A percentile compares a stretch with the other conserved stretches of the same genome.
Evolutionary conservation across 2,888 invertebrate species (phyloP).

Genomic region (Odontocerum albicorne): DNA sequence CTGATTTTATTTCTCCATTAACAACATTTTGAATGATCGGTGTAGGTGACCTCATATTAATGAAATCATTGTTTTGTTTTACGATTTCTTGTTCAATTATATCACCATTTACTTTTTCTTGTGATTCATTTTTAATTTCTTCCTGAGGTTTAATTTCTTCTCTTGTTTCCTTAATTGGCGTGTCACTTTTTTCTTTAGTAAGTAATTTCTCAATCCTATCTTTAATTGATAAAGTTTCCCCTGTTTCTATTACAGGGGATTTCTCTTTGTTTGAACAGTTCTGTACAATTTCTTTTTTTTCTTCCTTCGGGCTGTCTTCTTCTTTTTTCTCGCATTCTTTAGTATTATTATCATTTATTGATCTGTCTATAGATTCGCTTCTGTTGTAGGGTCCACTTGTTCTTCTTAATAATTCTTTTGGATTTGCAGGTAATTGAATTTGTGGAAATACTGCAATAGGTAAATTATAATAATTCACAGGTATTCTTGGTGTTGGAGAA

Average conservation of each 20-base stretch:
- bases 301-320: background rate
- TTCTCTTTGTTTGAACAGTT: slow-evolving; percentile 1
- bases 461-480: slow-evolving; percentile 50
- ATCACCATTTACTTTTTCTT: too few relatives aligned
- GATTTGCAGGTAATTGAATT: slow-evolving; percentile 70
- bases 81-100: too few relatives aligned
- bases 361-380: slow-evolving; percentile 26
- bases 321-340: slow-evolving; percentile 5
- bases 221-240: slow-evolving; percentile 1
- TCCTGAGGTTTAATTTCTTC: too few relatives aligned
- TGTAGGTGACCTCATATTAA: too few relatives aligned
- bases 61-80: too few relatives aligned
- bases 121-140: too few relatives aligned
- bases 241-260: slow-evolving; percentile 1
- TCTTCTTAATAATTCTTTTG: slow-evolving; percentile 56
- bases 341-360: slow-evolving; percentile 2
- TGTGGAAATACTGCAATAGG: slow-evolving; percentile 61
- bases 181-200: background rate
- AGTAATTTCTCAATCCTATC: slow-evolving; percentile 4
- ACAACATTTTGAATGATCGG: too few relatives aligned
- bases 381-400: slow-evolving; percentile 46
- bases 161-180: too few relatives aligned
- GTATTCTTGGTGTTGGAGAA: slow-evolving; percentile 46
- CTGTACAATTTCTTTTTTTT: slow-evolving; percentile 2
- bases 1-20: too few relatives aligned